Percentiles rank a stretch among this genome's conserved stretches.
Evolutionary conservation across 2,113 vertebrate species (phyloP).

Genomic region (Sisor rabdophorus): DNA sequence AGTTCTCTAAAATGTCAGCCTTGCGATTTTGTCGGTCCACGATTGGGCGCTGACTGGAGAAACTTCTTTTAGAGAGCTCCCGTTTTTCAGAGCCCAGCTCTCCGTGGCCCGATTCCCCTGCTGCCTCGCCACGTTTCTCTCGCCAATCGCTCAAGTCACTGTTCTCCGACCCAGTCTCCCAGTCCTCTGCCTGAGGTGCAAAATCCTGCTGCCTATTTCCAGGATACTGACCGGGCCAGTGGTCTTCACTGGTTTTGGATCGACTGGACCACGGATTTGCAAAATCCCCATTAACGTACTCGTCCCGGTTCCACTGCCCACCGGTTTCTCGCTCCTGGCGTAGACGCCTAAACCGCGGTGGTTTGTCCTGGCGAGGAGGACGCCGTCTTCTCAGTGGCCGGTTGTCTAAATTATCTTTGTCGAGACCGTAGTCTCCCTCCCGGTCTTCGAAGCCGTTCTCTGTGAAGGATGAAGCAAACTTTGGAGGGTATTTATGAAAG

Average conservation of each 20-base stretch:
- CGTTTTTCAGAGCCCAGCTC: constrained; percentile 81
- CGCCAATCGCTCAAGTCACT: constrained; percentile 90
- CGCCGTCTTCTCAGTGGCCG: constrained; percentile 83
- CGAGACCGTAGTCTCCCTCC: constrained; percentile 79
- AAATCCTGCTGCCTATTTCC: constrained; percentile 68
- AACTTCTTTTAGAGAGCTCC: constrained; percentile 92
- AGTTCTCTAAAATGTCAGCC: constrained; percentile 77
- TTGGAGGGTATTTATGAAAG: constrained; percentile 73
- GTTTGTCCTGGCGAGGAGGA: constrained; percentile 94
- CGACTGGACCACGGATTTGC: constrained; percentile 77
- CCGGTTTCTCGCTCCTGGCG: constrained; percentile 81
- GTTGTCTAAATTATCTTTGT: constrained; percentile 81
- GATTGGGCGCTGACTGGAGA: constrained; percentile 91
- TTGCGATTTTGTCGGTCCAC: constrained; percentile 91
- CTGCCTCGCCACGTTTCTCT: constrained; percentile 73
- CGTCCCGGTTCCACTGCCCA: constrained; percentile 83
- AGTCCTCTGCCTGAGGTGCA: constrained; percentile 81
- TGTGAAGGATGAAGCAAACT: constrained; percentile 71
- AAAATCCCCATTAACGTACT: constrained; percentile 75
- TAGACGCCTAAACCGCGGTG: constrained; percentile 87
- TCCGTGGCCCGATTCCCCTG: constrained; percentile 68
- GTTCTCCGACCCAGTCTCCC: constrained; percentile 95
- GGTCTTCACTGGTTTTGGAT: constrained; percentile 75
- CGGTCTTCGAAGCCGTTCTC: constrained; percentile 79
- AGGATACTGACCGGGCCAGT: constrained; percentile 62